Percentiles rank a stretch among this genome's conserved stretches.
These are phyloP conservation scores for Todiramphus chloris DNA, from an alignment of 2,113 vertebrate species.

Conservation along the genomic window DNA sequence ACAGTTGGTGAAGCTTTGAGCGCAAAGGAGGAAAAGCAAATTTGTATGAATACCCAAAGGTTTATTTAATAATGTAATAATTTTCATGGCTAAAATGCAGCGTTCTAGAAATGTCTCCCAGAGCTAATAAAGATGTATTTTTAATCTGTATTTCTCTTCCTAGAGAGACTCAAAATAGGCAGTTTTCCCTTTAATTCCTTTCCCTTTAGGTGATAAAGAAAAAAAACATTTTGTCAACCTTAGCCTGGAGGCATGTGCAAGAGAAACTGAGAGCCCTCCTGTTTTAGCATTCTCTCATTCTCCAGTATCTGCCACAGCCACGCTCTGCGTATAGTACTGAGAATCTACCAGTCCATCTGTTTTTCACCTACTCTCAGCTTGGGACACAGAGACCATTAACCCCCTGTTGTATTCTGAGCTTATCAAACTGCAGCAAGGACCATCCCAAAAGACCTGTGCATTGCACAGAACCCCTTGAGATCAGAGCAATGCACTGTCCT, in stretches of 20 bases:
- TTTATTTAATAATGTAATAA: background rate
- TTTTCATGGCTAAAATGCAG: background rate
- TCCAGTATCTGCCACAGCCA: too few species aligned
- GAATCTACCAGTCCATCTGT: background rate
- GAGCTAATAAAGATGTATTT: background rate
- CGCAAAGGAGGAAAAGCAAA: background rate
- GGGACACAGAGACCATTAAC: accelerated
- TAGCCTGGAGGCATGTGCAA: background rate
- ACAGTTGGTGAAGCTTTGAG: background rate
- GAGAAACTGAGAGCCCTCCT: background rate
- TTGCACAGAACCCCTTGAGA: background rate
- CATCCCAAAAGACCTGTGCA: background rate
- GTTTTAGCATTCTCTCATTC: background rate
- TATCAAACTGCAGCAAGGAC: background rate
- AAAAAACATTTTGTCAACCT: background rate
- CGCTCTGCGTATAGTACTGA: background rate
- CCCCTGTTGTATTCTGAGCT: background rate
- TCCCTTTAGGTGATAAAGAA: background rate
- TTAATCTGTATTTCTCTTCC: background rate
- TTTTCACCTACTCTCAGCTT: background rate
- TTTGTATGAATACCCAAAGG: background rate
- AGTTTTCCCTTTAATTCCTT: background rate
- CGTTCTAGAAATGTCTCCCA: background rate
- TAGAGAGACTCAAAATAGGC: background rate
- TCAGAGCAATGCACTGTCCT: accelerated